Base-by-base conservation (phyloP, 1,140 invertebrate genomes). In the Cardiocondyla obscurior region DNA sequence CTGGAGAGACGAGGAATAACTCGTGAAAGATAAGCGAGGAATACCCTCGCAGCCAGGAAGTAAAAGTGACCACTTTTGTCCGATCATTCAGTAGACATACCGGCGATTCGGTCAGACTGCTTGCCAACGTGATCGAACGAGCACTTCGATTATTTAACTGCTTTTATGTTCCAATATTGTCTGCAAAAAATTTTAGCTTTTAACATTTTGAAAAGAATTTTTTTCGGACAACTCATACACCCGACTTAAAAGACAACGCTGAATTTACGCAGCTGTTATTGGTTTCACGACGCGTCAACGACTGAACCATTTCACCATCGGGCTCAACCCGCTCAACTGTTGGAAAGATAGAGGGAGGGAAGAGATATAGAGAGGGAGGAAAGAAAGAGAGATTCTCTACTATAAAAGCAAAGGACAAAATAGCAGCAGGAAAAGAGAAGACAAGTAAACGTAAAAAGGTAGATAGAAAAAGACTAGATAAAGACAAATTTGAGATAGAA, bases 271-370 rank as follows among this genome's bases (percentile, higher is more conserved):
- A 33, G 58, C 14, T 72, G 58, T 51, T 83, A 49, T 81, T 83
- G 44, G 57, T 14, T 39, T 67, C 85, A 70, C 81, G 73, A 73
- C 85, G 81, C 84, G 51, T 82, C 70, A 60, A 64, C 65, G 76
- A 87, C 85, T 87, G 84, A 85, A 76, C 30, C 42, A n/a, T n/a
- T n/a, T 67, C 84, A 79, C 33, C 33, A 44, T 6, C 33, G 22
- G 25, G 72, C 12, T 73, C 42, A 62, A 44, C 55, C 36, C n/a
- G 72, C 12, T 73, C 42, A 62, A 44, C 55, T 46, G 16, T 76
- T 51, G 72, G 70, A n/a, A 28, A 64, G 58, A 44, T 22, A 42
- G 22, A 44, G 51, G 39, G 60, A 65, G 57, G 14, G 3, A 19
- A 8, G 10, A 25, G 53, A 33, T 16, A 67, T 28, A 62, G 49